Conservation (phyloP, 2,888 invertebrate species). For the Dynastes maya region DNA sequence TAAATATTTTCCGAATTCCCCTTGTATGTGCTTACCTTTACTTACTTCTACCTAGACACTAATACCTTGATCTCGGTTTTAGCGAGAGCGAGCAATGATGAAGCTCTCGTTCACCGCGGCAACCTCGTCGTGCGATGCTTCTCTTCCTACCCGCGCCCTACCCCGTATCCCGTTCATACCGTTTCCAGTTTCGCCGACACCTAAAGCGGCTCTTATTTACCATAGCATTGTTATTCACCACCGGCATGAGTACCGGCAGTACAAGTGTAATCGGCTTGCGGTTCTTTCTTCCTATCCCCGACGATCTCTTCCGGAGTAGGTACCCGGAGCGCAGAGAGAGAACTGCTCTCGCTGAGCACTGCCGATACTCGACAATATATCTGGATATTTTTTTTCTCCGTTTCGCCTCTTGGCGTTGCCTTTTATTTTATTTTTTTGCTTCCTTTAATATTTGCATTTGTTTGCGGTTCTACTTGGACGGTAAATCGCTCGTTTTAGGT, state of each 20-base stretch:
- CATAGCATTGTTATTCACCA: conserved; percentile 63
- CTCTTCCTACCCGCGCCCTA: not conserved
- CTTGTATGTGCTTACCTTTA: too few relatives aligned
- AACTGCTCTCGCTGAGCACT: not conserved
- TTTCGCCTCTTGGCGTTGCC: too few relatives aligned
- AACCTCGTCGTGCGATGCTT: not conserved
- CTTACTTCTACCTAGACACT: too few relatives aligned
- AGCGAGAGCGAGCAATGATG: too few relatives aligned
- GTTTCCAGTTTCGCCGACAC: conserved; percentile 60
- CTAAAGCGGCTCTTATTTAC: conserved; percentile 63
- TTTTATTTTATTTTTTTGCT: too few relatives aligned
- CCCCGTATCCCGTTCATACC: conserved; percentile 30
- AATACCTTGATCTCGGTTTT: too few relatives aligned
- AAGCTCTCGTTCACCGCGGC: too few relatives aligned
- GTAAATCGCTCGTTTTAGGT: too few relatives aligned
- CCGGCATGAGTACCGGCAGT: conserved; percentile 53
- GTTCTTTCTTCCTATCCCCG: conserved; percentile 50
- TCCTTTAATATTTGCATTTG: too few relatives aligned
- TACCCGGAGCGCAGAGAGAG: not conserved
- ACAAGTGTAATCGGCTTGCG: conserved; percentile 65
- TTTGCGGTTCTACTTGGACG: too few relatives aligned
- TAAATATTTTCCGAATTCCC: too few relatives aligned
- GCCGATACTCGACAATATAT: not conserved
- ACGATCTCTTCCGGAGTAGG: not conserved
- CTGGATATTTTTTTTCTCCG: not conserved